These are phyloP conservation scores for Masticophis lateralis DNA, from an alignment of 2,797 vertebrate species.

Conservation along the genomic window DNA sequence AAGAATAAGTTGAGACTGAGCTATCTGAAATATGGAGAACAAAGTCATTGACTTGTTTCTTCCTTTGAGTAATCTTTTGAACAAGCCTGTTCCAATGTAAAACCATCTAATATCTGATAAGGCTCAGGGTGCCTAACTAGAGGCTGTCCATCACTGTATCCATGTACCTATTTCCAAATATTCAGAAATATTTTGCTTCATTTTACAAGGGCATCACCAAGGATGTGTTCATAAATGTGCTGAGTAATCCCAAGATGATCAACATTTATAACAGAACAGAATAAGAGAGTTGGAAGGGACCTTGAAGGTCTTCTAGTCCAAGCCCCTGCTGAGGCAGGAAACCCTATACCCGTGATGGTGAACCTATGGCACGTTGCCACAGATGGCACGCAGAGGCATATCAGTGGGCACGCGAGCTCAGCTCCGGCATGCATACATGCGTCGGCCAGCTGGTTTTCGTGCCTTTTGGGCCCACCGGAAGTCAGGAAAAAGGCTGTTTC, in stretches of 20 bases:
- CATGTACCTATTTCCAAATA: neutral
- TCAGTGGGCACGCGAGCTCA: too few relatives aligned
- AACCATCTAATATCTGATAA: neutral
- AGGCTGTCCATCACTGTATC: neutral
- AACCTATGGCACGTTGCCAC: too few relatives aligned
- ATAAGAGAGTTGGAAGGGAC: neutral
- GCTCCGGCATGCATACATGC: too few relatives aligned
- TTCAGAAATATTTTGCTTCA: neutral
- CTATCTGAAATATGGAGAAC: neutral
- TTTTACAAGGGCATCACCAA: neutral
- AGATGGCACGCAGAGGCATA: too few relatives aligned
- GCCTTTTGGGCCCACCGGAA: too few relatives aligned
- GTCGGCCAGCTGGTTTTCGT: too few relatives aligned
- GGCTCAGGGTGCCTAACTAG: neutral
- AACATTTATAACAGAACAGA: neutral
- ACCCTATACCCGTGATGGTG: neutral
- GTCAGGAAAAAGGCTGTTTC: too few relatives aligned
- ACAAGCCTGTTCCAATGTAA: neutral
- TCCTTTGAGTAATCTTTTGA: neutral
- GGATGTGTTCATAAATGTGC: neutral
- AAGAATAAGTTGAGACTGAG: neutral
- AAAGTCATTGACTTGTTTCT: neutral
- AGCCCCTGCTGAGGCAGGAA: neutral
- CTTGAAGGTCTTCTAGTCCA: neutral
- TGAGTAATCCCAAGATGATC: neutral